A percentile compares a stretch with the other conserved stretches of the same genome.
These are phyloP conservation scores for Progne subis DNA, from an alignment of 2,113 vertebrate species.

Conservation along the genomic window DNA sequence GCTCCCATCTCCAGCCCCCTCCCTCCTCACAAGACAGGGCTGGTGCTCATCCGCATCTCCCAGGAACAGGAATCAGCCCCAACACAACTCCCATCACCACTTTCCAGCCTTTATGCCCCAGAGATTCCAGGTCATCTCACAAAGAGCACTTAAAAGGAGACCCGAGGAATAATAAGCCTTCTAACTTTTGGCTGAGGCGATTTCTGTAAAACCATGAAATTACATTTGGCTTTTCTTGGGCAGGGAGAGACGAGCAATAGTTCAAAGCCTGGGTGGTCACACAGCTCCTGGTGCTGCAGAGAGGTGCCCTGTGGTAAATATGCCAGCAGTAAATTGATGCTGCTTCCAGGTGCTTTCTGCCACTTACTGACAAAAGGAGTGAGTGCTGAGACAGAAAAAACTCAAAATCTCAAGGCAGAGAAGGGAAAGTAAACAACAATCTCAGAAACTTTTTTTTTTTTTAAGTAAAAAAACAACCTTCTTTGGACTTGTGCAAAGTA, in stretches of 20 bases:
- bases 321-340: background rate
- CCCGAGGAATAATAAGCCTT: background rate
- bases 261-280: background rate
- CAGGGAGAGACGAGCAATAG: background rate
- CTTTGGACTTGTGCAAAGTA: background rate
- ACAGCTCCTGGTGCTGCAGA: background rate
- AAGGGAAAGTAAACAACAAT: background rate
- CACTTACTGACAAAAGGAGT: conserved; percentile 9
- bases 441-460: background rate
- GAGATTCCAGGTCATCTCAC: background rate
- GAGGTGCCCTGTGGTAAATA: conserved; percentile 6
- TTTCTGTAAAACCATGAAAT: conserved; percentile 36
- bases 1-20: background rate
- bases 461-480: background rate
- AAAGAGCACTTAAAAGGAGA: conserved; percentile 18
- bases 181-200: background rate
- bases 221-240: background rate
- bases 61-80: background rate
- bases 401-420: background rate
- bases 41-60: background rate
- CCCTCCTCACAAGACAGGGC: background rate
- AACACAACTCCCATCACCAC: background rate
- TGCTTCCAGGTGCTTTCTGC: background rate
- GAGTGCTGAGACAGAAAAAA: background rate
- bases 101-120: background rate